Evolutionary conservation across 2,888 invertebrate genomes (phyloP).

Genomic region (Rhingia campestris): DNA sequence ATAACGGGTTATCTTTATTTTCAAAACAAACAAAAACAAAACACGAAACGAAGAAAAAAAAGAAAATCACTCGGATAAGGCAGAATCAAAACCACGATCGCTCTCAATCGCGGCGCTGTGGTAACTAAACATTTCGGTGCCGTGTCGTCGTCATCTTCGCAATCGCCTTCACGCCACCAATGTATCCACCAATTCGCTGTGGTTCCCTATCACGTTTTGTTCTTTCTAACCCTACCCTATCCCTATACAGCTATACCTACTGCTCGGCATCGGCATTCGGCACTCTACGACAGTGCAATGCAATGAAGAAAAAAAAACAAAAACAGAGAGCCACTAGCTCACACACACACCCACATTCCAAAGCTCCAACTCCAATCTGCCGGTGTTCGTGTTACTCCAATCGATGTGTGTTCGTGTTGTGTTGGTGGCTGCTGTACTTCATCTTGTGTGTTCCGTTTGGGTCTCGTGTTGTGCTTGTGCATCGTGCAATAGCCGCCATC

Average conservation of each 20-base stretch:
- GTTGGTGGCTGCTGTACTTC: conserved; percentile 27
- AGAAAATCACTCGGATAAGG: conserved; percentile 27
- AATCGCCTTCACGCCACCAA: conserved; percentile 25
- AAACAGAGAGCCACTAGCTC: not conserved
- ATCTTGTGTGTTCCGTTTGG: conserved; percentile 53
- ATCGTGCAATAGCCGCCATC: conserved; percentile 37
- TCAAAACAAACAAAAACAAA: conserved; percentile 47
- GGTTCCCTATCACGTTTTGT: conserved; percentile 27
- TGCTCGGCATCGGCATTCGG: not conserved
- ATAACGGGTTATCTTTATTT: conserved; percentile 56
- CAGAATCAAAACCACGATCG: conserved; percentile 59
- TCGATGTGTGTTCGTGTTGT: conserved; percentile 26
- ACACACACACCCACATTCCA: conserved; percentile 22
- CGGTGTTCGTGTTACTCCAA: conserved; percentile 27
- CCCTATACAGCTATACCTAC: not conserved
- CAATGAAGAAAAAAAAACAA: conserved; percentile 14
- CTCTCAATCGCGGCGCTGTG: conserved; percentile 68
- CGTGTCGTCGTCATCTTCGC: conserved; percentile 49
- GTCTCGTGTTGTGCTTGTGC: conserved; percentile 18
- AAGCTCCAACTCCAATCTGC: conserved; percentile 5
- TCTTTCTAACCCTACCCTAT: not conserved
- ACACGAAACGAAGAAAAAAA: conserved; percentile 39
- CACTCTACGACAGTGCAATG: not conserved
- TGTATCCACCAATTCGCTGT: conserved; percentile 33
- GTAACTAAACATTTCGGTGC: conserved; percentile 57